These are phyloP conservation scores for Chrysemys picta DNA, from an alignment of 2,113 vertebrate genomes.

Conservation along the genomic window DNA sequence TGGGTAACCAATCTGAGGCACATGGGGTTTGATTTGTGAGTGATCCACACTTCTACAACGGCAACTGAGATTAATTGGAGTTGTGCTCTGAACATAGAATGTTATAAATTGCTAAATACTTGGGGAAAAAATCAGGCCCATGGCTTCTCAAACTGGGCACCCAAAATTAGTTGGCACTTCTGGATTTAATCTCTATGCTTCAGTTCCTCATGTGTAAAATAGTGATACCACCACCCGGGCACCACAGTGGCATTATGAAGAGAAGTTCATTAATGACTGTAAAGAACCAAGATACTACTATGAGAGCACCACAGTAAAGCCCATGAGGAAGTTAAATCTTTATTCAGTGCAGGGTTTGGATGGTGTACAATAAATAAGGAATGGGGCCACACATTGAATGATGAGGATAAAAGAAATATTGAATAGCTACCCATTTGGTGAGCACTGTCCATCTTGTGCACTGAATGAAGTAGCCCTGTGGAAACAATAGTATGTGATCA, in stretches of 20 bases:
- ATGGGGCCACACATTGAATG: slow-evolving; percentile 76
- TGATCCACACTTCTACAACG: slow-evolving; percentile 29
- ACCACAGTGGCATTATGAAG: not conserved
- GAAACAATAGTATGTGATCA: slow-evolving; percentile 72
- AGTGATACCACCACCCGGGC: not conserved
- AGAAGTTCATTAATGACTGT: not conserved
- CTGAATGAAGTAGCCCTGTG: slow-evolving; percentile 78
- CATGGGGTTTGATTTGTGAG: slow-evolving; percentile 16
- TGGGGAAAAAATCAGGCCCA: not conserved
- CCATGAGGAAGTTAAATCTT: slow-evolving; percentile 54
- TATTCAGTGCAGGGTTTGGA: slow-evolving; percentile 70
- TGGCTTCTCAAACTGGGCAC: not conserved
- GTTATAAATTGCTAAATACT: slow-evolving; percentile 1
- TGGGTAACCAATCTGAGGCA: not conserved
- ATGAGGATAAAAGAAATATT: slow-evolving; percentile 77
- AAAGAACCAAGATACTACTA: slow-evolving; percentile 49
- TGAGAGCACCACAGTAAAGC: slow-evolving; percentile 68
- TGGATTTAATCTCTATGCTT: not conserved
- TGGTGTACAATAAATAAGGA: slow-evolving; percentile 63
- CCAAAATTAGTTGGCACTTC: slow-evolving; percentile 20
- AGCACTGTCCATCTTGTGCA: slow-evolving; percentile 78
- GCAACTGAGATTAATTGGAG: slow-evolving; percentile 14
- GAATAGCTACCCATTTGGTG: slow-evolving; percentile 78
- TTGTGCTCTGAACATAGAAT: not conserved
- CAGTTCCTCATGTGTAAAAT: not conserved